phyloP scores from a whole-genome alignment of 92 coral and sea anemone genomes.

The Epizoanthus stellaris region DNA sequence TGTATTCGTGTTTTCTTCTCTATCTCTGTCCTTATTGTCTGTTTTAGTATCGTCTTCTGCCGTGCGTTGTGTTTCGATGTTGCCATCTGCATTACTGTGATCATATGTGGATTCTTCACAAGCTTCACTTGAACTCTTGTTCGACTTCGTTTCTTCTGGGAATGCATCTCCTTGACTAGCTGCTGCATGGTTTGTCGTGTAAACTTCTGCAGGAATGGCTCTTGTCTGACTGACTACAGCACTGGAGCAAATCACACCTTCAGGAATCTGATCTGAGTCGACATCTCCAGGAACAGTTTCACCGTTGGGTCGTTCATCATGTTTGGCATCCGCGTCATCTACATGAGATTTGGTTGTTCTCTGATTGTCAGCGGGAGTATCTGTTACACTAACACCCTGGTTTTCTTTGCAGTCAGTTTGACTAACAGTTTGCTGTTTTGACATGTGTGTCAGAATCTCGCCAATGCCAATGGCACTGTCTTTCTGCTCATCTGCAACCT shows the following conservation, averaged over 20 bases:
- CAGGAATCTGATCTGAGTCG: neutral
- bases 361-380: neutral
- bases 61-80: neutral
- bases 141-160: neutral
- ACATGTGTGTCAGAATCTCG: neutral
- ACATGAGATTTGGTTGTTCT: neutral
- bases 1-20: neutral
- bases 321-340: neutral
- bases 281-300: neutral
- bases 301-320: neutral
- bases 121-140: neutral
- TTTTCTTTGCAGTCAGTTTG: neutral
- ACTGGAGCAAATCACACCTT: neutral
- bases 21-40: neutral
- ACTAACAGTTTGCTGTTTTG: neutral
- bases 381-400: neutral
- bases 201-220: neutral
- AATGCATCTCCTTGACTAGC: neutral
- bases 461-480: conserved; percentile 3
- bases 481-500: neutral
- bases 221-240: neutral
- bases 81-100: neutral
- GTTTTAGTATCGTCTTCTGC: neutral
- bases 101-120: neutral
- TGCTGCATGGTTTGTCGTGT: neutral